Evolutionary conservation across 2,888 invertebrate species (phyloP), one percentile per base, ranked within the genome.

Genomic region (Stenchaetothrips biformis): DNA sequence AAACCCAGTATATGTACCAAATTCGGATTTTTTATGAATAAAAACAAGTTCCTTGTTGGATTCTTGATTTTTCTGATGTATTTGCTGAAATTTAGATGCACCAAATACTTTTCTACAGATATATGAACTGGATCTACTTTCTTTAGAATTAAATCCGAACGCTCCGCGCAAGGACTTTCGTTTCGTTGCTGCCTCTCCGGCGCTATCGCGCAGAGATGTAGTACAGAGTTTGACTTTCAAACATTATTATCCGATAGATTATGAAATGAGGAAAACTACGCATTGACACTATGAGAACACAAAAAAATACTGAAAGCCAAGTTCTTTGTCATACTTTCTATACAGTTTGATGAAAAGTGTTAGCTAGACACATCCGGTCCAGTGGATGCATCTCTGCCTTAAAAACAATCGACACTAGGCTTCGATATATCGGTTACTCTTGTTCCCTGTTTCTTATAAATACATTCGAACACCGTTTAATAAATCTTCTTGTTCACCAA

Each of bases 11-110:
- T 62, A 81, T 53, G 80, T 21, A 67, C 77, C 78, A 78, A 78
- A 81, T 81, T 80, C 74, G 25, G 25, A 21, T 9, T 74, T 11
- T 74, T 74, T 74, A 74, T 74, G 67, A 74, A 74, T 74, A 74
- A 74, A 74, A 74, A 74, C 67, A 21, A 74, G 21, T 25, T 21
- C 67, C 67, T 74, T 25, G 25, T 25, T 11, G 3, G 2, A n/a
- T 9, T 25, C 21, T 11, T 0, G 25, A 74, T 74, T 74, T 74
- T 74, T 21, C 11, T 0, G 25, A 74, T 11, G 7, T 8, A 25
- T 21, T 2, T 1, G n/a, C 25, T 7, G 11, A 8, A 11, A 21
- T 21, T 25, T 21, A 25, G 7, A 8, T 25, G 25, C 7, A 1
- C 11, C 25, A 0, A 11, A 2, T 25, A 25, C 21, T 74, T 25